Evolutionary conservation across 2,888 invertebrate species (phyloP).

Genomic region (Leptopilina syphax): DNA sequence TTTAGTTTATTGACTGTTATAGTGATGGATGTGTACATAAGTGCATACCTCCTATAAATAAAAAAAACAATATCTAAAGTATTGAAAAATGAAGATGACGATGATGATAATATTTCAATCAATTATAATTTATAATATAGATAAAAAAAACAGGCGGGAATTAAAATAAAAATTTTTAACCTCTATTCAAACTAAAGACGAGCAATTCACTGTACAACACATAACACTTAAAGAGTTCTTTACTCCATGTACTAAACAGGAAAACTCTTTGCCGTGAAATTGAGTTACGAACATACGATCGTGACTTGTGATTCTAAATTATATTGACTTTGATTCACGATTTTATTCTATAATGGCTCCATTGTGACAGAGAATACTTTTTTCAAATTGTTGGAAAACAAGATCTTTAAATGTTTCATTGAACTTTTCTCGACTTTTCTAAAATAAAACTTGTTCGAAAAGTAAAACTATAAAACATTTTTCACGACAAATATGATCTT

Average conservation of each 20-base stretch:
- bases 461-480: too few relatives aligned
- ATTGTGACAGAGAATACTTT: constrained; percentile 13
- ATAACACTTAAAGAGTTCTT: background rate
- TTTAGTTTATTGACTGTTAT: background rate
- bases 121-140: too few relatives aligned
- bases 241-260: background rate
- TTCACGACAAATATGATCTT: too few relatives aligned
- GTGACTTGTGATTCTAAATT: constrained; percentile 34
- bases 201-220: background rate
- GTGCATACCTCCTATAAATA: background rate
- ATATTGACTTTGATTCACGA: constrained; percentile 22
- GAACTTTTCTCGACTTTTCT: too few relatives aligned
- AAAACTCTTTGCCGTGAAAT: constrained; percentile 34
- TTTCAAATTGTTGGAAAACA: background rate
- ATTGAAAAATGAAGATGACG: too few relatives aligned
- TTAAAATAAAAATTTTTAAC: too few relatives aligned
- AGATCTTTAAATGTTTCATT: constrained; percentile 5
- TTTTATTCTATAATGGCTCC: constrained; percentile 18
- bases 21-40: background rate
- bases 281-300: constrained; percentile 35
- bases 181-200: background rate
- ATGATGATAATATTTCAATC: too few relatives aligned
- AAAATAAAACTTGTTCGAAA: too few relatives aligned
- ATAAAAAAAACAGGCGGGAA: too few relatives aligned
- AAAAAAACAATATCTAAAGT: background rate